These are phyloP conservation scores for Drosophila imparisetae DNA, from an alignment of 2,888 invertebrate species.

Conservation along the genomic window DNA sequence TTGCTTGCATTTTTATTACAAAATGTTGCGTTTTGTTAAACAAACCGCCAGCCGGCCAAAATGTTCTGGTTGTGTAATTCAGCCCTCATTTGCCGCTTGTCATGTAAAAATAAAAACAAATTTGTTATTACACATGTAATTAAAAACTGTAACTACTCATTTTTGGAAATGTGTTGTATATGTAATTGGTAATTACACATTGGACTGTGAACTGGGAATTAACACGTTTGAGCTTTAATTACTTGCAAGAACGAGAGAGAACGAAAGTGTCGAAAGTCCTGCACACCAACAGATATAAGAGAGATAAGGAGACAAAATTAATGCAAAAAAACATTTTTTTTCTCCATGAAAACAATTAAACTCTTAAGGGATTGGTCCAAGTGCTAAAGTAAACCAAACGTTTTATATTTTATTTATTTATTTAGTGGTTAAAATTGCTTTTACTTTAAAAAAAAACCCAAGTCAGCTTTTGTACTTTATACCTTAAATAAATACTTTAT, in stretches of 20 bases:
- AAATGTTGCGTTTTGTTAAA: constrained; percentile 63
- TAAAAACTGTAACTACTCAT: constrained; percentile 31
- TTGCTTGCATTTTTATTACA: constrained; percentile 16
- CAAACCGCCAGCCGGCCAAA: constrained; percentile 27
- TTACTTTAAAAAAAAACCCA: neutral
- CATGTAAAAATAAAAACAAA: constrained; percentile 50
- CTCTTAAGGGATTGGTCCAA: neutral
- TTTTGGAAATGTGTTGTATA: constrained; percentile 18
- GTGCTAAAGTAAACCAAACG: neutral
- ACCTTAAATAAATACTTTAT: neutral
- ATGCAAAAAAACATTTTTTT: neutral
- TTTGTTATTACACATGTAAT: constrained; percentile 57
- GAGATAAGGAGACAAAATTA: neutral
- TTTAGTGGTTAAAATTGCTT: neutral
- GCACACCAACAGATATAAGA: neutral
- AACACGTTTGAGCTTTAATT: neutral
- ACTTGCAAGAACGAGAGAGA: neutral
- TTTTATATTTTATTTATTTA: neutral
- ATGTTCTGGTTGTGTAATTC: neutral
- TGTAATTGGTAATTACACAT: constrained; percentile 54
- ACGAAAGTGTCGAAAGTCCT: neutral
- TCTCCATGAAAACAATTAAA: neutral
- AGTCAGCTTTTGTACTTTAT: neutral
- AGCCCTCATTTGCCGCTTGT: constrained; percentile 15
- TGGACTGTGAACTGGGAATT: constrained; percentile 1